These are phyloP conservation scores for Oithona nana DNA, from an alignment of 2,888 invertebrate species.

Conservation along the genomic window DNA sequence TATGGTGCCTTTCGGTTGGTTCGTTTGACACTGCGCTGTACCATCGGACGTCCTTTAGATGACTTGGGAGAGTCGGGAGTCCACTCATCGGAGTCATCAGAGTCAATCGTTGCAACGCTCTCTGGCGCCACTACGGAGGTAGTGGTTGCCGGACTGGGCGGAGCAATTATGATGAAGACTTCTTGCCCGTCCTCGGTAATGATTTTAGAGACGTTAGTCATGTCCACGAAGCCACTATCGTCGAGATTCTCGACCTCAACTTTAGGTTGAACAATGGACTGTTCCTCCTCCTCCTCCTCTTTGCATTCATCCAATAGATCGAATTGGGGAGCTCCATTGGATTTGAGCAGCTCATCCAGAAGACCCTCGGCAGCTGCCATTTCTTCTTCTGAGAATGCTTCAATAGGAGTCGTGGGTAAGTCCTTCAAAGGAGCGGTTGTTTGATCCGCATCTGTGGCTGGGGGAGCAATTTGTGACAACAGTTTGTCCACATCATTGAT, in stretches of 20 bases:
- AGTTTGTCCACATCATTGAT: background rate
- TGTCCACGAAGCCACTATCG: background rate
- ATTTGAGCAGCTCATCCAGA: background rate
- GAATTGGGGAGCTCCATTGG: background rate
- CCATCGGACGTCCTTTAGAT: background rate
- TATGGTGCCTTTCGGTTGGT: background rate
- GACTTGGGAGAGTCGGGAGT: background rate
- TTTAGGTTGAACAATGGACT: background rate
- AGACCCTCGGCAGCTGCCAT: background rate
- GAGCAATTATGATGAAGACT: background rate
- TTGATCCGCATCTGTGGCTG: background rate
- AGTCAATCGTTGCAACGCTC: background rate
- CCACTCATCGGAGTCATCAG: background rate
- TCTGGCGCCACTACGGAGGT: background rate
- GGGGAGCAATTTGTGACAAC: background rate
- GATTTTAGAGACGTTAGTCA: background rate
- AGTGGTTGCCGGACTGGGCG: background rate
- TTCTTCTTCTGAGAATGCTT: background rate
- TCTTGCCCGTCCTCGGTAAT: slow-evolving; percentile 4
- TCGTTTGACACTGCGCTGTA: background rate
- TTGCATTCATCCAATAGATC: background rate
- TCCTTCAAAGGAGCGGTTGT: no score
- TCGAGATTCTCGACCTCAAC: background rate
- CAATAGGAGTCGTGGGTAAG: background rate
- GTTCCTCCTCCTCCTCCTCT: background rate